Conservation (phyloP, 1,140 invertebrate species). For the Brachionus rubens region DNA sequence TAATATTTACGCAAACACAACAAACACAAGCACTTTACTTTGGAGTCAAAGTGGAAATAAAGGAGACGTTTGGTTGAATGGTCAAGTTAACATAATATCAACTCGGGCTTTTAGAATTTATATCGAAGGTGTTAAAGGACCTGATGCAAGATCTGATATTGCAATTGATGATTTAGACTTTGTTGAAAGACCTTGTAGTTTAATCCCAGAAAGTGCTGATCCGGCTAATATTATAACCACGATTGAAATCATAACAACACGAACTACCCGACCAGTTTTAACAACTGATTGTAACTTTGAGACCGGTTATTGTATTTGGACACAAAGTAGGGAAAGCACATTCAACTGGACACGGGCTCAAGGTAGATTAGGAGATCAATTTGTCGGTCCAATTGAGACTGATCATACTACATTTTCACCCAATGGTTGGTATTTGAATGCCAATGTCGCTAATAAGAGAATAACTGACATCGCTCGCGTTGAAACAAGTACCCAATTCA, state of each 20-base stretch:
- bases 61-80: slow-evolving; percentile 47
- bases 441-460: neutral
- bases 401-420: slow-evolving; percentile 58
- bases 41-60: slow-evolving; percentile 47
- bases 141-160: slow-evolving; percentile 50
- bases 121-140: slow-evolving; percentile 52
- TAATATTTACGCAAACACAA: slow-evolving; percentile 18
- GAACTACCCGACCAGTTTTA: slow-evolving; percentile 46
- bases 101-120: slow-evolving; percentile 49
- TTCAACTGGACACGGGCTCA: slow-evolving; percentile 30
- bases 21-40: neutral
- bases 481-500: neutral
- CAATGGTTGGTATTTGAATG: slow-evolving; percentile 57
- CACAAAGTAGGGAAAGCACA: neutral
- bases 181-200: slow-evolving; percentile 51
- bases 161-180: slow-evolving; percentile 57
- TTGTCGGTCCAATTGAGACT: slow-evolving; percentile 35
- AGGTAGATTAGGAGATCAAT: slow-evolving; percentile 4
- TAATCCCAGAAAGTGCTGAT: slow-evolving; percentile 51
- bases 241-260: slow-evolving; percentile 14
- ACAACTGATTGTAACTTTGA: slow-evolving; percentile 55
- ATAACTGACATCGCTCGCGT: slow-evolving; percentile 16
- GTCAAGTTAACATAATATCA: slow-evolving; percentile 42
- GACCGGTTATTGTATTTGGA: slow-evolving; percentile 43
- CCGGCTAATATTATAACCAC: slow-evolving; percentile 48